phyloP scores from a whole-genome alignment of 2,888 invertebrate species.

The Trichopoda pennipes region DNA sequence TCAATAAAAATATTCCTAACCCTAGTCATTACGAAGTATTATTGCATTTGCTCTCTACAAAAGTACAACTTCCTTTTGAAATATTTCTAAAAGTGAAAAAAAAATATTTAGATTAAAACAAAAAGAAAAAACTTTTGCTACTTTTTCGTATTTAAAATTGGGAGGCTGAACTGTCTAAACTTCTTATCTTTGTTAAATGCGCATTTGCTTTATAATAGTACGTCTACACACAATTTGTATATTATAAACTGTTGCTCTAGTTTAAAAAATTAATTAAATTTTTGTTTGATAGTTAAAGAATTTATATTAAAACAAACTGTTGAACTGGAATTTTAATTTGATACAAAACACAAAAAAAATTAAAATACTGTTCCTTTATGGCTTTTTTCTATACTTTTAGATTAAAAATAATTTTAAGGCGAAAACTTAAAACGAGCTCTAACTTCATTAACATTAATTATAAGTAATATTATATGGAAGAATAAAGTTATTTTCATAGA shows the following conservation, averaged over 20 bases:
- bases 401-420: neutral
- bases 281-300: constrained; percentile 52
- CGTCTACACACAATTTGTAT: neutral
- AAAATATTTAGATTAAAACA: constrained; percentile 32
- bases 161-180: constrained; percentile 48
- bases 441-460: constrained; percentile 15
- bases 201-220: constrained; percentile 2
- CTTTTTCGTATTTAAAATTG: constrained; percentile 1
- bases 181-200: constrained; percentile 45
- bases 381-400: neutral
- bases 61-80: constrained; percentile 5
- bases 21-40: no score
- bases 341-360: neutral
- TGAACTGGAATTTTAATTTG: constrained; percentile 24
- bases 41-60: neutral
- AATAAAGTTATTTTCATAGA: no score
- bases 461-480: no score
- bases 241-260: constrained; percentile 38
- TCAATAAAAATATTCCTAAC: no score
- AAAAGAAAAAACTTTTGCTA: constrained; percentile 26
- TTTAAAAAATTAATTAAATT: constrained; percentile 54
- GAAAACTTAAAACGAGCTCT: neutral
- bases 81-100: constrained; percentile 29
- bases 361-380: neutral
- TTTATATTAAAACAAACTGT: constrained; percentile 49